Evolutionary conservation across 2,797 vertebrate species (phyloP), one percentile per base, ranked within the genome.

Genomic region (Neoniphon sammara): DNA sequence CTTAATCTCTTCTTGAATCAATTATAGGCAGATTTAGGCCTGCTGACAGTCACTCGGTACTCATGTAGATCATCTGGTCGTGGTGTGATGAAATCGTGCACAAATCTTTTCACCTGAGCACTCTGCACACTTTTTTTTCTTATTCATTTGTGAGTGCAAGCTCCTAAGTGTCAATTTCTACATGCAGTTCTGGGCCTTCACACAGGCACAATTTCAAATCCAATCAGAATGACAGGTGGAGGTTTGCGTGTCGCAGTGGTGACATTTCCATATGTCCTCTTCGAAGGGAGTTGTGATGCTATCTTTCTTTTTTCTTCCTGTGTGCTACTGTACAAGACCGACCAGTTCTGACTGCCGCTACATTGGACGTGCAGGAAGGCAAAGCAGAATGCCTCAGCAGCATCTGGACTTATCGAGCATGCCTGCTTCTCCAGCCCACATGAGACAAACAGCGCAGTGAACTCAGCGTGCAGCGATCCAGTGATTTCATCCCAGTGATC

Each of bases 381-480:
- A 18, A 20, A 8, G 36, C 57, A 42, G 18, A 11, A 3, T 8
- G 11, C 34, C 7, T 39, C 57, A 60, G 57, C 44, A 31, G 55
- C 34, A 70, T 70, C 46, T 42, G 68, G 21, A 52, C 17, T 20
- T 61, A 47, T 52, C 31, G 39, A 70, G 12, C 67, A 3, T 23
- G 66, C 44, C 54, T 50, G 53, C 47, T 69, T 46, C 54, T 47
- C 54, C 53, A 56, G 20, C 66, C 36, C 15, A 39, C 14, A 36
- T 31, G 39, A 47, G 25, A 68, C 27, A 57, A 58, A 36, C 31
- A 27, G 62, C 50, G 54, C 31, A 66, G 52, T 66, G 34, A 66
- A 31, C 64, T 66, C 30, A 66, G 31, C 39, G 52, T 17, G 54
- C 59, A 60, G 58, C 15, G 21, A 62, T 62, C 59, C 42, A 62